Evolutionary conservation across 2,113 vertebrate species (phyloP).

Genomic region (Gallinago media): DNA sequence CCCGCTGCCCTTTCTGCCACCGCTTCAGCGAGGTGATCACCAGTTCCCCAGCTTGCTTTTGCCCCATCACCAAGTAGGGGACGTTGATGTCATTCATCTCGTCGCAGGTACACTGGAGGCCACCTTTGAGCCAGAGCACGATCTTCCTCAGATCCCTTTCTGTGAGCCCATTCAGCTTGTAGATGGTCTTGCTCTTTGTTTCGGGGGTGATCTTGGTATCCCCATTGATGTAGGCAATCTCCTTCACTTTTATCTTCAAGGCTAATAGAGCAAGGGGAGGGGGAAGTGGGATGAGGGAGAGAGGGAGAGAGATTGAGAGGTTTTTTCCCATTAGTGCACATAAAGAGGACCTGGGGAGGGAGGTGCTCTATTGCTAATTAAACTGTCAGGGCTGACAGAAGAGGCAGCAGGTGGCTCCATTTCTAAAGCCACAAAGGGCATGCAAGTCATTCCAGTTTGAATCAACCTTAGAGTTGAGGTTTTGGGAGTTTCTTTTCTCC

Average conservation of each 20-base stretch:
- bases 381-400: constrained; percentile 66
- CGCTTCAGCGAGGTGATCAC: constrained; percentile 97
- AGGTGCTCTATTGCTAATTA: constrained; percentile 69
- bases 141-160: constrained; percentile 92
- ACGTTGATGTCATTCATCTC: constrained; percentile 98
- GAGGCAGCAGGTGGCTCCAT: constrained; percentile 78
- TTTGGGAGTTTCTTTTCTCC: constrained; percentile 10
- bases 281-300: no score
- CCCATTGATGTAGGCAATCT: constrained; percentile 97
- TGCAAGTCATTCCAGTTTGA: constrained; percentile 70
- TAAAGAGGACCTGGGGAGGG: constrained; percentile 59
- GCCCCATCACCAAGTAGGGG: constrained; percentile 97
- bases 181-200: constrained; percentile 96
- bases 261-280: constrained; percentile 71
- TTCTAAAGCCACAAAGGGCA: constrained; percentile 79
- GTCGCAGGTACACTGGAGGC: constrained; percentile 94
- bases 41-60: constrained; percentile 92
- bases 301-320: constrained; percentile 33
- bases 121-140: constrained; percentile 93
- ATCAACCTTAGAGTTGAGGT: constrained; percentile 44
- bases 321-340: constrained; percentile 50
- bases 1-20: constrained; percentile 95
- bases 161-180: constrained; percentile 93
- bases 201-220: constrained; percentile 97
- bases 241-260: constrained; percentile 98